phyloP scores from a whole-genome alignment of 2,113 vertebrate genomes.

The Anoplopoma fimbria region DNA sequence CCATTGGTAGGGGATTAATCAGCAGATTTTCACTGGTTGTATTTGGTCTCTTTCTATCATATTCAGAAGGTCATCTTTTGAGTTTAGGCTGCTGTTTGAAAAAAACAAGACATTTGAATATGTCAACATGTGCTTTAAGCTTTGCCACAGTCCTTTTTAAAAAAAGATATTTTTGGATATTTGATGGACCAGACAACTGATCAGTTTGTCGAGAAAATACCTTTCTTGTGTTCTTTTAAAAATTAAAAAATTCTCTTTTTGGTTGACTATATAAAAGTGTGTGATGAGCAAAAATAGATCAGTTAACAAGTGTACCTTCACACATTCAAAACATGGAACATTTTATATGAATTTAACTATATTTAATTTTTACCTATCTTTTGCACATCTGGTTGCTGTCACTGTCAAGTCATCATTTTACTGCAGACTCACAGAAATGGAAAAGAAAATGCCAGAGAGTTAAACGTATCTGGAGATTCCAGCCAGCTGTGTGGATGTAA shows the following conservation, averaged over 20 bases:
- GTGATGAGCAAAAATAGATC: background rate
- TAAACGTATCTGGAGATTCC: background rate
- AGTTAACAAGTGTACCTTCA: background rate
- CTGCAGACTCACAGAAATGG: background rate
- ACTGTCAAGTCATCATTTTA: background rate
- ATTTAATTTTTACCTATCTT: too few species aligned
- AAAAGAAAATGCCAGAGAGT: background rate
- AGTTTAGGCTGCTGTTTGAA: background rate
- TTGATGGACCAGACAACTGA: background rate
- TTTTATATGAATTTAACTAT: too few species aligned
- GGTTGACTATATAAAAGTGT: background rate
- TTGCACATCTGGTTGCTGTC: background rate
- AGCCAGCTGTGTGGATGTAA: background rate
- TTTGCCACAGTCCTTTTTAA: background rate
- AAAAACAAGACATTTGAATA: background rate
- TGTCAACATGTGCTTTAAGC: background rate
- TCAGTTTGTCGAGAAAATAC: background rate
- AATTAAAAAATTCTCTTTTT: background rate
- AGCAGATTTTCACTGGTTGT: background rate
- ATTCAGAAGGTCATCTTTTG: background rate
- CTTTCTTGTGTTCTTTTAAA: background rate
- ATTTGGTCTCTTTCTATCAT: background rate
- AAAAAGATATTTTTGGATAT: background rate
- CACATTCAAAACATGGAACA: background rate
- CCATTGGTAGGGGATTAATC: background rate